A percentile compares a stretch with the other conserved stretches of the same genome.
Evolutionary conservation across 53 echinoderm and acorn worm genomes (phyloP).

Genomic region (Hippasteria phrygiana): DNA sequence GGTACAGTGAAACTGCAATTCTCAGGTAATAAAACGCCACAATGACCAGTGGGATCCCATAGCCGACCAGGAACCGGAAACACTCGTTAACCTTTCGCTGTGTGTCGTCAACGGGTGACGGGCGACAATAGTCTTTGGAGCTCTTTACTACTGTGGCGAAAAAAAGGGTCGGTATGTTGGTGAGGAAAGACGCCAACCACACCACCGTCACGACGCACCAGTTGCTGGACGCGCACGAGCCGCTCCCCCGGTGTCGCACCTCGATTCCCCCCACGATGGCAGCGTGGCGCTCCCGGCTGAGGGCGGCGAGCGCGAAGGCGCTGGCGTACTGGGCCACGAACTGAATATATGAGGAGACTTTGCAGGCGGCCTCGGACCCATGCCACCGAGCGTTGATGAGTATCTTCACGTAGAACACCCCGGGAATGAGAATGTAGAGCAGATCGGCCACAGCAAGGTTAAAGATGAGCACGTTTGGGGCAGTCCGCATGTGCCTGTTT

Average conservation of each 20-base stretch:
- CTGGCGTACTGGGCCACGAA: slow-evolving; percentile 73
- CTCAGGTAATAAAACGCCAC: slow-evolving; percentile 6
- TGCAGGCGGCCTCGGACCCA: slow-evolving; percentile 48
- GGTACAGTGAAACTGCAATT: not conserved
- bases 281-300: slow-evolving; percentile 76
- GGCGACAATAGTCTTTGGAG: no score
- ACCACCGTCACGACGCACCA: slow-evolving; percentile 35
- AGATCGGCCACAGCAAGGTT: slow-evolving; percentile 77
- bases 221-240: no score
- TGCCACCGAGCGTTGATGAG: slow-evolving; percentile 53
- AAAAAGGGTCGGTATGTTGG: slow-evolving; percentile 63
- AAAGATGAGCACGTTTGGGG: slow-evolving; percentile 79
- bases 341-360: slow-evolving; percentile 56
- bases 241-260: not conserved
- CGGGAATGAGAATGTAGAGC: slow-evolving; percentile 68
- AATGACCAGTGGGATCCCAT: slow-evolving; percentile 14
- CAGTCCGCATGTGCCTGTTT: slow-evolving; percentile 37
- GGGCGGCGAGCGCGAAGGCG: slow-evolving; percentile 76
- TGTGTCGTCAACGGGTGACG: not conserved
- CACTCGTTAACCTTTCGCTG: not conserved
- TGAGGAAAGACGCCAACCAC: slow-evolving; percentile 52
- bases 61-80: not conserved
- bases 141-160: no score
- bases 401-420: slow-evolving; percentile 72
- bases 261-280: slow-evolving; percentile 69